Base-by-base conservation (phyloP, 2,888 invertebrate species). In the Habroteleia sp. region DNA sequence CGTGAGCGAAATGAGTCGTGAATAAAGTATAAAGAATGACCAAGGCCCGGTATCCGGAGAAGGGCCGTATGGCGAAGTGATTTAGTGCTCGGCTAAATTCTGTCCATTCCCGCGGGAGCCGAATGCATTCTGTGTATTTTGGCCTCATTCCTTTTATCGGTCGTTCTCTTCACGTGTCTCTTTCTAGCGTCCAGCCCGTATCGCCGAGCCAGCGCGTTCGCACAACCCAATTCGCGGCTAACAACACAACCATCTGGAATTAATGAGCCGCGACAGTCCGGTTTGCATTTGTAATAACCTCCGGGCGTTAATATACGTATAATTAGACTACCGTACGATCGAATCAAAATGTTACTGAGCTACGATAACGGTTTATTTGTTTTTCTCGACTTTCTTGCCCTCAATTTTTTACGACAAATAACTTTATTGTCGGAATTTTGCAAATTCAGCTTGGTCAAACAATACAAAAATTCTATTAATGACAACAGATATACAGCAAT, bases 21-120 rank as follows among this genome's bases (percentile, higher is more conserved):
- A 84, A 84, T 83, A 83, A 83, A 83, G 80, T 78, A 84, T 81
- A 80, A 81, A 78, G 79, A 76, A 79, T 79, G 77, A 65, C 76
- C 74, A 16, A 37, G 50, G 54, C 66, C 42, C 27, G 37, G 44
- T 48, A 58, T 66, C 71, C 8, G 5, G 66, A 62, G 77, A 66
- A 69, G 44, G 50, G 7, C 31, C 71, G 68, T 58, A 50, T 33
- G 68, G 75, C 71, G 44, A 56, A 74, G 76, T 83, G 81, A 83
- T 83, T 83, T 80, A 82, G 76, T 65, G 50, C 60, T 54, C 79
- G 68, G 75, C 77, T 72, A 74, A 78, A 77, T 62, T 76, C 76
- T 35, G 56, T 54, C 46, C 63, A 60, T 37, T 80, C 78, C 65
- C 69, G 44, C 46, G 71, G 76, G 77, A 78, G 69, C 58, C 68